Conservation (phyloP, 2,113 vertebrate genomes). For the Mesoclemmys tuberculata region DNA sequence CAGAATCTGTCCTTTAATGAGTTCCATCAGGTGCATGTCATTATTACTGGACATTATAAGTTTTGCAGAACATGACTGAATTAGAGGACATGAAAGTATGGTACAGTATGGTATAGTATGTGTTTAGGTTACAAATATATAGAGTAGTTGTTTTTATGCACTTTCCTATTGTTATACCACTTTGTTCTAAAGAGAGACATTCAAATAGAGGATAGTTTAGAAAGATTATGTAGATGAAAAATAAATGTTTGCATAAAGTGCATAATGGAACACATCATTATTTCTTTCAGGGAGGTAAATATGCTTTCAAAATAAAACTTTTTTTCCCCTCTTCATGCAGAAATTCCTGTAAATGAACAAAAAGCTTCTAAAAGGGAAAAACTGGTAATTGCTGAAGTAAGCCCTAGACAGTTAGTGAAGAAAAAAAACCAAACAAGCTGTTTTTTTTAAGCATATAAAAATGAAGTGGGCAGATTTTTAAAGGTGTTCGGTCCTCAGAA, state of each 20-base stretch:
- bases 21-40: accelerated
- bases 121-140: accelerated
- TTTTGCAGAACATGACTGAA: neutral
- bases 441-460: neutral
- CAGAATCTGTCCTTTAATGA: neutral
- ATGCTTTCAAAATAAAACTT: neutral
- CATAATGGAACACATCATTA: neutral
- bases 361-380: neutral
- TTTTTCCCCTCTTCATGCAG: neutral
- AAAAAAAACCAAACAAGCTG: neutral
- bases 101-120: neutral
- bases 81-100: neutral
- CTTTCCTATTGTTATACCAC: neutral
- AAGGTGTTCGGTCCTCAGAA: accelerated
- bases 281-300: neutral
- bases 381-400: neutral
- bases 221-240: neutral
- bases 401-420: neutral
- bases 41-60: neutral
- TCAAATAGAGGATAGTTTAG: neutral
- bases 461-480: neutral
- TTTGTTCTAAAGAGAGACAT: neutral
- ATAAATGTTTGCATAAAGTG: neutral
- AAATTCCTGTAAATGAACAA: neutral
- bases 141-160: neutral